Evolutionary conservation across 1,140 invertebrate genomes (phyloP).

Genomic region (Dreissena polymorpha): DNA sequence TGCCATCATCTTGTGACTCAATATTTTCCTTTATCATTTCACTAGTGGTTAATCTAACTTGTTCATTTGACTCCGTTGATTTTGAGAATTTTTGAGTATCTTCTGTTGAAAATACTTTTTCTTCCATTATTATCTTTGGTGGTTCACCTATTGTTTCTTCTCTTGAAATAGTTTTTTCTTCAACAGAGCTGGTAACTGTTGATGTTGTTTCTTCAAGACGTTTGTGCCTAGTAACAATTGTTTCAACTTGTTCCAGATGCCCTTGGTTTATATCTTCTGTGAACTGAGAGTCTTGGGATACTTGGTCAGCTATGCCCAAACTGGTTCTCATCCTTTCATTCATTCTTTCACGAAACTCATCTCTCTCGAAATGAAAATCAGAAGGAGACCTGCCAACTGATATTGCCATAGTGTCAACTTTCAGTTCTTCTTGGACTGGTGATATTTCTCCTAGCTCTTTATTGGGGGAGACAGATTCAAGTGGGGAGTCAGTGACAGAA

Average conservation of each 20-base stretch:
- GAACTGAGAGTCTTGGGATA: conserved; percentile 28
- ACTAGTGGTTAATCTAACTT: conserved; percentile 41
- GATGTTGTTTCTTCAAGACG: conserved; percentile 42
- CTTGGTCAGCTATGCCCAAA: not conserved
- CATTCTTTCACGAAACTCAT: conserved; percentile 33
- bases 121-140: conserved; percentile 37
- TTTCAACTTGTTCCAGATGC: conserved; percentile 37
- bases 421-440: conserved; percentile 52
- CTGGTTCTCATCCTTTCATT: conserved; percentile 23
- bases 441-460: conserved; percentile 57
- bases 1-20: conserved; percentile 45
- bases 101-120: conserved; percentile 47
- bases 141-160: conserved; percentile 40
- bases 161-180: conserved; percentile 48
- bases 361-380: conserved; percentile 57
- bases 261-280: conserved; percentile 36
- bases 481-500: conserved; percentile 67
- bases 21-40: conserved; percentile 40
- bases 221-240: conserved; percentile 41
- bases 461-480: conserved; percentile 63
- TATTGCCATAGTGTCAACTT: conserved; percentile 56
- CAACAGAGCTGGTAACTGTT: conserved; percentile 36
- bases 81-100: conserved; percentile 48
- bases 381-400: conserved; percentile 71
- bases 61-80: conserved; percentile 26